phyloP scores from a whole-genome alignment of 2,797 vertebrate species.

The Florisuga fusca region DNA sequence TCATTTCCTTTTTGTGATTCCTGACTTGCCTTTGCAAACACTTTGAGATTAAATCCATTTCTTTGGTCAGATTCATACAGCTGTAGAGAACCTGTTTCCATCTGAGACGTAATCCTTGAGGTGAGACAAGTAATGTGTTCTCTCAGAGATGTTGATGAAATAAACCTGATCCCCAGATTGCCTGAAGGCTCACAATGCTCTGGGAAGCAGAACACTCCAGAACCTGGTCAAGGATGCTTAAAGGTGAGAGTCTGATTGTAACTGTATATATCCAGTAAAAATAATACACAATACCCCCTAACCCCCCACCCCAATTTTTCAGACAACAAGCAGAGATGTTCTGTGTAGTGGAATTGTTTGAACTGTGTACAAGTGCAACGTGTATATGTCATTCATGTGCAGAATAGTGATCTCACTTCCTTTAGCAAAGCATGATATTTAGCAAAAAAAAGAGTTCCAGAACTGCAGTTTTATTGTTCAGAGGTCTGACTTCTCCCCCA shows the following conservation, averaged over 20 bases:
- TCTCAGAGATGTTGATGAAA: background rate
- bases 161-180: background rate
- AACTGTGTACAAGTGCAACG: background rate
- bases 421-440: accelerated
- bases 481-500: background rate
- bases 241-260: background rate
- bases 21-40: background rate
- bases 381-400: background rate
- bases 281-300: background rate
- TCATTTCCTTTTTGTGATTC: background rate
- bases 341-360: background rate
- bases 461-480: background rate
- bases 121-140: background rate
- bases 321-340: background rate
- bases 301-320: background rate
- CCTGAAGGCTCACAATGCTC: background rate
- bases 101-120: background rate
- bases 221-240: background rate
- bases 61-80: background rate
- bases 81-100: background rate
- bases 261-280: background rate
- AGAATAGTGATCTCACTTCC: background rate
- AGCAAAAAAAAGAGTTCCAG: background rate
- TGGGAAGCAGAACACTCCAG: background rate
- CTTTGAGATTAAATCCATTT: background rate